Evolutionary conservation across 2,113 vertebrate species (phyloP), one percentile per base, ranked within the genome.

Genomic region (Atrichornis clamosus): DNA sequence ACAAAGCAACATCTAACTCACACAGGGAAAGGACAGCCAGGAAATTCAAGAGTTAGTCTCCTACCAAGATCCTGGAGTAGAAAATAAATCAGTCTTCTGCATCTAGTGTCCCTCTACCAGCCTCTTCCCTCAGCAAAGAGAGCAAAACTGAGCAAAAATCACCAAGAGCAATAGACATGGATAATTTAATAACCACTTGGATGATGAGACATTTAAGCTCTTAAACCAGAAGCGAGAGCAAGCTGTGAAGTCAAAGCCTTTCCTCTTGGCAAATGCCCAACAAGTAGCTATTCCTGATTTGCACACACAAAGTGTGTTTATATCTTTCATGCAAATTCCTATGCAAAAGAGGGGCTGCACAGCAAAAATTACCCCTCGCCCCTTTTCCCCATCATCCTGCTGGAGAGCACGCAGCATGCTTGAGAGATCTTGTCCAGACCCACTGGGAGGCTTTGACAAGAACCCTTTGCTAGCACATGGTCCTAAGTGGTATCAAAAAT

Each of bases 401-500:
- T 69, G 69, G 35, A 90, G 84, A 87, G 69, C 6, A 1, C 0
- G 0, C 69, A 72, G 58, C 4, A 3, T 56, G 59, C 62, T 92
- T 70, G 76, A 94, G 88, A 92, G 86, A 81, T 84, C 93, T 94
- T 63, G 80, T 89, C 90, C 90, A 87, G 93, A 83, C 75, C 64
- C 62, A 75, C 37, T 26, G 77, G 77, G 80, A 94, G 42, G 41
- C 41, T 96, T 94, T 95, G 79, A 92, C 1, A 9, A 82, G 81
- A 92, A 81, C 76, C 37, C 62, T 93, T 92, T 91, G 44, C 90
- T 92, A 92, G 58, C 76, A 90, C 92, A 93, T 68, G 46, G 62
- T 89, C 83, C 80, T 95, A 93, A 96, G 90, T 90, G 93, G 85
- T 90, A 96, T 89, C 86, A 96, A 84, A 96, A 96, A 93, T 93